Percentiles rank a stretch among this genome's conserved stretches.
Conservation (phyloP, 1,140 invertebrate genomes). For the Lordiphosa collinella region DNA sequence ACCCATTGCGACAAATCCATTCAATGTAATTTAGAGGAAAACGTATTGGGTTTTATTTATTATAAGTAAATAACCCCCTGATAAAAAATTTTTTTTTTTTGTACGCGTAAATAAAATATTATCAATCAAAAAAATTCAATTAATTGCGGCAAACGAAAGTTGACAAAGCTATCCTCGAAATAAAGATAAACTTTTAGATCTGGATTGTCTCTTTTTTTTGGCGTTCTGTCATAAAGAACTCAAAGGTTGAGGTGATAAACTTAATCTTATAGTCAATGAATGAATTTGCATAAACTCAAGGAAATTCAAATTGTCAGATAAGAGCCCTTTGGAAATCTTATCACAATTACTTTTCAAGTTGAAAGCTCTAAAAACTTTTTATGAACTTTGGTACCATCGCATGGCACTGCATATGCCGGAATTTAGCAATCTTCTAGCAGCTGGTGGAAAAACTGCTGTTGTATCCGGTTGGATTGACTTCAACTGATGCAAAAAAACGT, state of each 20-base stretch:
- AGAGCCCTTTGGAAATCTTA: constrained; percentile 8
- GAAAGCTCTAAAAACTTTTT: constrained; percentile 1
- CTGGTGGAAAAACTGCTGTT: too few relatives aligned
- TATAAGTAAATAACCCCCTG: constrained; percentile 51
- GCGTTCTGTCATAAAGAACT: constrained; percentile 6
- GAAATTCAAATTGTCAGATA: neutral
- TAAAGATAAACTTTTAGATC: constrained; percentile 7
- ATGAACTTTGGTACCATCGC: too few relatives aligned
- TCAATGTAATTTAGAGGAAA: constrained; percentile 34
- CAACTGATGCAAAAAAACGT: too few relatives aligned
- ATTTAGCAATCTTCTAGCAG: too few relatives aligned
- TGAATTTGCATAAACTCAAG: constrained; percentile 5
- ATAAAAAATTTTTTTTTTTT: constrained; percentile 45
- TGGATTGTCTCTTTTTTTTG: constrained; percentile 17
- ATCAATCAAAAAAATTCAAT: constrained; percentile 46
- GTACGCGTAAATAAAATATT: constrained; percentile 28
- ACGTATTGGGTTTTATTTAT: constrained; percentile 32
- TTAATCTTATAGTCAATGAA: neutral
- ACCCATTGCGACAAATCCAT: constrained; percentile 9
- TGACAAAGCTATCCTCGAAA: constrained; percentile 52
- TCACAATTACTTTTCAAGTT: constrained; percentile 6
- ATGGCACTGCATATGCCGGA: too few relatives aligned
- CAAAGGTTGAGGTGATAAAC: constrained; percentile 33
- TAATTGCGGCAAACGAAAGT: constrained; percentile 48
- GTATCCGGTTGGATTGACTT: too few relatives aligned